Base-by-base conservation (phyloP, 1,140 invertebrate species). In the Panagrolaimus sp. region DNA sequence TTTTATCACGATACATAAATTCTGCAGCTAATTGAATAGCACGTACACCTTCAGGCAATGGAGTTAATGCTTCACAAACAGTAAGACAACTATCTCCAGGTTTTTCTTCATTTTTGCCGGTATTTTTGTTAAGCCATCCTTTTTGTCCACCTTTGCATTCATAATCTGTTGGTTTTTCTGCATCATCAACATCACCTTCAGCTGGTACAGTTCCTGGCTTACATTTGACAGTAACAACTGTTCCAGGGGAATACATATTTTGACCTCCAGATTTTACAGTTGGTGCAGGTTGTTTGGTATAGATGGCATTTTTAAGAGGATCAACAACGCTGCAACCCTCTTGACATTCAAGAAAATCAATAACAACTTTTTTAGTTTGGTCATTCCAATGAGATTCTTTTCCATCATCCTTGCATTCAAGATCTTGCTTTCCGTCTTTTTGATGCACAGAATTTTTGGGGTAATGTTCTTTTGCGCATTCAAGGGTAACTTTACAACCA, bases 371-470 rank as follows among this genome's bases (percentile, higher is more conserved):
- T 10, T 65, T 65, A 32, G 7, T 21, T 44, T 44, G 14, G 9
- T 47, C 63, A 14, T 47, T 43, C 63, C 63, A 65, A 8, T 65
- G 63, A 5, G 63, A 65, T 43, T 65, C 45, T 14, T 32, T 28
- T n/a, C 63, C 63, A 21, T 65, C 43, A 32, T 65, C 63, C 9
- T 24, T 32, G 63, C 63, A 65, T 47, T 65, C 45, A 43, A 65
- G 21, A 14, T 47, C 14, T 47, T 65, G 63, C 21, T 65, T 47
- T 21, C 63, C 63, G 9, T 17, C 21, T 4, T n/a, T 10, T 47
- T 43, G 43, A 32, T 65, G 32, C 2, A 24, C 12, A 8, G n/a
- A 15, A 5, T 28, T 26, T 21, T 65, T 65, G n/a, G 63, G 63
- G 9, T 65, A 65, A 32, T 24, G 32, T 21, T 65, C 32, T 12